Conservation (phyloP, 1,140 invertebrate species). For the Apis florea region DNA sequence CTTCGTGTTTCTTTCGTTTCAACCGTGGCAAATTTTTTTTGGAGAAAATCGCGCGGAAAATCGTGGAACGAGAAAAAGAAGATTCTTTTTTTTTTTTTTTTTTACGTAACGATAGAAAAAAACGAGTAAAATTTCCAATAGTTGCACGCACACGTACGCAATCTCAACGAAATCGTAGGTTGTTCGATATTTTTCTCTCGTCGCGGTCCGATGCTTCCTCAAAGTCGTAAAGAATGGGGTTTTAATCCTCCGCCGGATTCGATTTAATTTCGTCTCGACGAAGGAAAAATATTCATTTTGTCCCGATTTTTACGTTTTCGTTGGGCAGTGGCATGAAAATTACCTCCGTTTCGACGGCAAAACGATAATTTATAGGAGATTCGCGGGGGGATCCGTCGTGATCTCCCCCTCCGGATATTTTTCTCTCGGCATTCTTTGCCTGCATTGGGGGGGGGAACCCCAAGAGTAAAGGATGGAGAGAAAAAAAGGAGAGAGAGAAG, state of each 20-base stretch:
- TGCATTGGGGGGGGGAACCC: not conserved
- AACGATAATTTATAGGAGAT: constrained; percentile 42
- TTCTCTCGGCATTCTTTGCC: constrained; percentile 16
- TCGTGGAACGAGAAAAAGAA: no score
- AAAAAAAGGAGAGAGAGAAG: not conserved
- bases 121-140: no score
- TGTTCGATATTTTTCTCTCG: no score
- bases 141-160: not conserved
- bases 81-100: no score
- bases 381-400: not conserved
- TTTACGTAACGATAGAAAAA: no score
- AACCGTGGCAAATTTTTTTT: no score
- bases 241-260: not conserved
- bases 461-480: not conserved
- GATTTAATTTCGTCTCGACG: not conserved
- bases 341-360: constrained; percentile 10
- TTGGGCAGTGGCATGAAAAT: constrained; percentile 4
- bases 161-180: not conserved
- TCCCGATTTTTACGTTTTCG: not conserved
- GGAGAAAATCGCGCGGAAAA: no score
- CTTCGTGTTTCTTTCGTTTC: no score
- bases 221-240: not conserved
- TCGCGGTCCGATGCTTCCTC: not conserved
- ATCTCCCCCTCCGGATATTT: constrained; percentile 41
- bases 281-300: constrained; percentile 16